Base-by-base conservation (phyloP, 2,888 invertebrate genomes). In the Clistopyga incitator region DNA sequence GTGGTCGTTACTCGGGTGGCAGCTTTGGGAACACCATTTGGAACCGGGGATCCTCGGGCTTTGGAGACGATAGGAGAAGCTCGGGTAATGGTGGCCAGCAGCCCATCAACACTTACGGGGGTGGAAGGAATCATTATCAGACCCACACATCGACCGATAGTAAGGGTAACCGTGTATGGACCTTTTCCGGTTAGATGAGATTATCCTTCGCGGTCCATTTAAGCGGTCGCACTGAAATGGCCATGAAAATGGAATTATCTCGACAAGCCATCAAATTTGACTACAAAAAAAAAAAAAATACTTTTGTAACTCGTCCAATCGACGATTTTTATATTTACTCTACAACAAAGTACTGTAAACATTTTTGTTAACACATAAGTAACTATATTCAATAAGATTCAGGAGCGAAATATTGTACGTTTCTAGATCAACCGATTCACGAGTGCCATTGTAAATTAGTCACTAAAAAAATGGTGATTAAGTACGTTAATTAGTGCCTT, bases 101-200 rank as follows among this genome's bases (percentile, higher is more conserved):
- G 81, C 84, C 84, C 76, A 77, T 84, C 54, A 84, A 78, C 45
- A 85, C 86, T 29, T 86, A 88, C 47, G 83, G 79, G 64, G 77
- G 85, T 34, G 86, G 88, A 76, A 84, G 84, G 74, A 87, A 85
- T 50, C 84, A 90, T 82, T 90, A 91, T 86, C 81, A 87, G n/a
- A 90, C 90, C 56, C 91, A 92, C 79, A 88, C 89, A 6, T 86
- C 88, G 2, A 84, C 85, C 11, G 92, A 93, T 77, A 78, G 82
- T 10, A 85, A 88, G 0, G 93, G 93, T 50, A 92, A 93, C 78
- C 88, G 90, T 78, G 86, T 90, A 45, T 93, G 92, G 92, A 93
- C 89, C 18, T 93, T 93, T 78, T 92, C 92, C 15, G 88, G 91
- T 25, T 90, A 86, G 88, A 61, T 3, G 25, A 59, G 45, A 18